Percentiles rank a stretch among this genome's conserved stretches.
These are phyloP conservation scores for Hirundichthys speculiger DNA, from an alignment of 2,113 vertebrate genomes.

Conservation along the genomic window DNA sequence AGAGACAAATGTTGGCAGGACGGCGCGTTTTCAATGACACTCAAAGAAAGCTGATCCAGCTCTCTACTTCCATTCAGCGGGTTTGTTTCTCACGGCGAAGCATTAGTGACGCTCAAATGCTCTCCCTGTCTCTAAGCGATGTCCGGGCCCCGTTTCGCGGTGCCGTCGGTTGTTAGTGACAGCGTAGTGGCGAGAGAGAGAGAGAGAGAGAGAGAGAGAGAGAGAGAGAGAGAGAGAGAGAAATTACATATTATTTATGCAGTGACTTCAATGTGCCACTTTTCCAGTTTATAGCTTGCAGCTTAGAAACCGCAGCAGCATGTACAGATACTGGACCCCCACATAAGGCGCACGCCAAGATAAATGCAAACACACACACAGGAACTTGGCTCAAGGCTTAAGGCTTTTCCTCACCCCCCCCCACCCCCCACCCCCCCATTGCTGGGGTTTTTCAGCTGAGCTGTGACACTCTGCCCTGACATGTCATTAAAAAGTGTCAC, in stretches of 20 bases:
- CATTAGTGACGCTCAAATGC: constrained; percentile 60
- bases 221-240: no score
- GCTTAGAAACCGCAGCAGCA: constrained; percentile 56
- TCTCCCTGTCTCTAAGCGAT: constrained; percentile 44
- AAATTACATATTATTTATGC: constrained; percentile 79
- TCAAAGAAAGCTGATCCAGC: constrained; percentile 31
- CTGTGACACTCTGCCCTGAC: constrained; percentile 58
- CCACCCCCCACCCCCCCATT: no score
- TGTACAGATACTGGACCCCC: constrained; percentile 39
- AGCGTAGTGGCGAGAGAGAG: constrained; percentile 56
- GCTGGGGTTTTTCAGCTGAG: constrained; percentile 16
- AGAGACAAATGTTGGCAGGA: neutral
- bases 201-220: no score
- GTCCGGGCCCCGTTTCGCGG: constrained; percentile 50
- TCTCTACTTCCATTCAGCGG: constrained; percentile 18
- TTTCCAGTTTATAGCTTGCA: constrained; percentile 68
- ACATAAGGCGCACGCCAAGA: neutral
- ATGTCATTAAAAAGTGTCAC: constrained; percentile 74
- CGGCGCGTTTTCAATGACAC: constrained; percentile 14
- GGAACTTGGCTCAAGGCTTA: constrained; percentile 39
- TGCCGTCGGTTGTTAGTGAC: constrained; percentile 63
- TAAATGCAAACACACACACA: constrained; percentile 37
- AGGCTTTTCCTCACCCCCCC: neutral
- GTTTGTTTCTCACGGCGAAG: constrained; percentile 43
- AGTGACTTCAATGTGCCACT: constrained; percentile 72